Evolutionary conservation across 2,113 vertebrate species (phyloP).

Genomic region (Nerophis lumbriciformis): DNA sequence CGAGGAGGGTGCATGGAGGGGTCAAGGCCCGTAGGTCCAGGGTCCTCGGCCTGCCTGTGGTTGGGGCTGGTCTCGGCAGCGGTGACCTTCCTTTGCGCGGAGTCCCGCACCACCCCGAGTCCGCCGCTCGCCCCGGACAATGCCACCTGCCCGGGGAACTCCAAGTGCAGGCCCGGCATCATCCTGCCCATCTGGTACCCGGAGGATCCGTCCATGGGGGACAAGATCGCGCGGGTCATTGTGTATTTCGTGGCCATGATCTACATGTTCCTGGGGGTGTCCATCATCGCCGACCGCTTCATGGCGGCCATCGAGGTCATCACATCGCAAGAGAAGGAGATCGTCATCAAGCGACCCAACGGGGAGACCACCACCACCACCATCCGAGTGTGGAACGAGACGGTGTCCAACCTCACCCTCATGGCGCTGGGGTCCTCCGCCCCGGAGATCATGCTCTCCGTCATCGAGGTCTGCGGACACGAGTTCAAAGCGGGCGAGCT

Average conservation of each 20-base stretch:
- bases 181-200: constrained; percentile 99
- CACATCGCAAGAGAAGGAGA: constrained; percentile 94
- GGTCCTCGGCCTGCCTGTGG: constrained; percentile 88
- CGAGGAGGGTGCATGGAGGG: constrained; percentile 90
- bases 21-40: constrained; percentile 81
- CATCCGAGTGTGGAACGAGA: constrained; percentile 96
- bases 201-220: constrained; percentile 95
- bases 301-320: constrained; percentile 99
- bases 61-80: constrained; percentile 87
- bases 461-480: constrained; percentile 95
- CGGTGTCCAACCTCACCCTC: constrained; percentile 95
- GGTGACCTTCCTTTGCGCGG: constrained; percentile 79
- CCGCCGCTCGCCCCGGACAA: constrained; percentile 75
- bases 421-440: constrained; percentile 97
- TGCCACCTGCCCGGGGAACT: constrained; percentile 80
- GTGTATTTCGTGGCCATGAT: constrained; percentile 98
- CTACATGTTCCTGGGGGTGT: constrained; percentile 99
- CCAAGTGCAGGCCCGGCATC: constrained; percentile 87
- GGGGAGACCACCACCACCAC: constrained; percentile 93
- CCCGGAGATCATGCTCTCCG: constrained; percentile 94
- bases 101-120: constrained; percentile 80
- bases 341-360: constrained; percentile 90
- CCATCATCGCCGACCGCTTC: constrained; percentile 97
- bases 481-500: constrained; percentile 87
- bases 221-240: constrained; percentile 98